Base-by-base conservation (phyloP, 1,140 invertebrate genomes). In the Berghia stephanieae region DNA sequence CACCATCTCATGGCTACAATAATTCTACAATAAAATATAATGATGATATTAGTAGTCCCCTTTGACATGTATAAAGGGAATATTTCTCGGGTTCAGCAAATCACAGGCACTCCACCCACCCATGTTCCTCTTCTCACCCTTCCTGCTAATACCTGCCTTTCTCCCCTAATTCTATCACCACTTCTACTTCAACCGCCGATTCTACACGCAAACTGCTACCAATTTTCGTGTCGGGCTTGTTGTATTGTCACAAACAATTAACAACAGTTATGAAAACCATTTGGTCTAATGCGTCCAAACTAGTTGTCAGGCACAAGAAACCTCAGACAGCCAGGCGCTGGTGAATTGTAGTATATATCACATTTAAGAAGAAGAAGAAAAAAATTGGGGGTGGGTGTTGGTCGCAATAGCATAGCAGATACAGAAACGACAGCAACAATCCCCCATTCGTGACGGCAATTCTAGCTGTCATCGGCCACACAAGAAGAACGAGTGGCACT, bases 191-290 rank as follows among this genome's bases (percentile, higher is more conserved):
- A 24, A 21, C 63, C 34, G 4, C 13, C 36, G n/a, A n/a, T 76
- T 76, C 52, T 43, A 67, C 74, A 68, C 43, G 16, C 40, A 38
- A 43, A 46, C 60, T 24, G 55, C n/a, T n/a, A n/a, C 31, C 74
- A 76, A 76, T 76, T 76, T 46, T 76, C 74, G 74, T 76, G 74
- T 76, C 74, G 57, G 38, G 16, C 27, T 1, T 24, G 44, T 40
- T 49, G 46, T 68, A 76, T 76, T 68, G 63, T 76, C 74, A 76
- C 52, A 76, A 76, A 76, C 63, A 76, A 68, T 76, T 76, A 76
- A 76, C 52, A 76, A 76, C 74, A 76, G 74, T 49, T 76, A 67
- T 46, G 60, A 67, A 76, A 67, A 67, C 60, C 24, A 46, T 67
- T 71, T 66, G 16, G 74, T 6, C 42, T 68, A 67, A 76, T 76